Percentiles rank a stretch among this genome's conserved stretches.
Conservation (phyloP, 30 jellyfish, hydroid and myxozoan species). For the Hydractinia echinata region DNA sequence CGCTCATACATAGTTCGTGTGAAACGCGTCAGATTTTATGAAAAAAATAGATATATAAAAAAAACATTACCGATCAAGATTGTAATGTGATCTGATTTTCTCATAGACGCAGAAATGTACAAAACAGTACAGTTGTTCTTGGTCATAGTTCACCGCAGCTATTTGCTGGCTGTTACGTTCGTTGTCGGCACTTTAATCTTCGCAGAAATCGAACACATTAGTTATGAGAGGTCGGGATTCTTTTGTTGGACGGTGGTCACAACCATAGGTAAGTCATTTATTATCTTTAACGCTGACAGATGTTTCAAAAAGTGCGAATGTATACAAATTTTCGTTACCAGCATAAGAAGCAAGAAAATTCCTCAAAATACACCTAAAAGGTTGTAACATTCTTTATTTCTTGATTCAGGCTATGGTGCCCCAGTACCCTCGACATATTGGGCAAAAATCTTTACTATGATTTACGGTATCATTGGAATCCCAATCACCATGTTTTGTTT, state of each 20-base stretch:
- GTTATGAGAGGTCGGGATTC: not conserved
- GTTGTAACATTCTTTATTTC: too few relatives aligned
- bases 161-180: not conserved
- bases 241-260: constrained; percentile 19
- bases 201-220: not conserved
- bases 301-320: too few relatives aligned
- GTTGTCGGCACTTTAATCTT: not conserved
- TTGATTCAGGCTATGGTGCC: not conserved
- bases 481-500: constrained; percentile 1
- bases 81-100: too few relatives aligned
- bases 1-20: too few relatives aligned
- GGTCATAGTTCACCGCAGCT: constrained; percentile 9
- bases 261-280: not conserved
- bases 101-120: not conserved
- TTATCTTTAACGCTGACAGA: too few relatives aligned
- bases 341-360: too few relatives aligned
- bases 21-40: too few relatives aligned
- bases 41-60: too few relatives aligned
- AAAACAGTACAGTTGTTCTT: constrained; percentile 4
- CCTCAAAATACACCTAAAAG: too few relatives aligned
- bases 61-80: too few relatives aligned
- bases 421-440: not conserved
- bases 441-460: not conserved
- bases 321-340: too few relatives aligned
- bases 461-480: constrained; percentile 1